Base-by-base conservation (phyloP, 2,888 invertebrate genomes). In the Lasioglossum vierecki region DNA sequence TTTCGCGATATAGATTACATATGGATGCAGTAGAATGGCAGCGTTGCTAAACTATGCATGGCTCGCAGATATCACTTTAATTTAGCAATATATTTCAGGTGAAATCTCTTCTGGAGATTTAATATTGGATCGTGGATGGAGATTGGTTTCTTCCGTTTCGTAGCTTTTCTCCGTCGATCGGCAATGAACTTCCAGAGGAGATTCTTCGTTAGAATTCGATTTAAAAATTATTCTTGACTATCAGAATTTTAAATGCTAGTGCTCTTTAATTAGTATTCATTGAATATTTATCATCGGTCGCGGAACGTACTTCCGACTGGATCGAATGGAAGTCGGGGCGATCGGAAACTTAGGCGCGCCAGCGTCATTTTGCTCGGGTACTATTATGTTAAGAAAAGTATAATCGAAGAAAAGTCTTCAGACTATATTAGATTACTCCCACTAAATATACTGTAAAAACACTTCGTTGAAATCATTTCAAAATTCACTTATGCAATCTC, bases 201-300 rank as follows among this genome's bases (percentile, higher is more conserved):
- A 60, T 60, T 60, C 60, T 30, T 60, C 60, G 60, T 60, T 60
- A 26, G 60, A 26, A 60, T 60, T 60, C 26, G 26, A 60, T 60
- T 60, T 60, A 60, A 60, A 26, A 60, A 60, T 60, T 11, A 60
- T 60, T 60, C 60, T 26, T 26, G 26, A 60, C 60, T 60, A 60
- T 60, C 60, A 30, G 60, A 60, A 60, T 60, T 60, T 60, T 60
- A 60, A 60, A 60, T 60, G 60, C 60, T 6, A 13, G 26, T 60
- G 60, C 60, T 60, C 60, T 60, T 60, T 60, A 60, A 60, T 60
- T 60, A 60, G 60, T 60, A 60, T 60, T 60, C 60, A 60, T 60
- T 60, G 60, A 60, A 60, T 60, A 60, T 60, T 60, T 60, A 60
- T 60, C 60, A 26, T n/a, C 60, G 11, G 13, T 5, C n/a, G 26